Base-by-base conservation (phyloP, 2,888 invertebrate genomes). In the Onchidella celtica region DNA sequence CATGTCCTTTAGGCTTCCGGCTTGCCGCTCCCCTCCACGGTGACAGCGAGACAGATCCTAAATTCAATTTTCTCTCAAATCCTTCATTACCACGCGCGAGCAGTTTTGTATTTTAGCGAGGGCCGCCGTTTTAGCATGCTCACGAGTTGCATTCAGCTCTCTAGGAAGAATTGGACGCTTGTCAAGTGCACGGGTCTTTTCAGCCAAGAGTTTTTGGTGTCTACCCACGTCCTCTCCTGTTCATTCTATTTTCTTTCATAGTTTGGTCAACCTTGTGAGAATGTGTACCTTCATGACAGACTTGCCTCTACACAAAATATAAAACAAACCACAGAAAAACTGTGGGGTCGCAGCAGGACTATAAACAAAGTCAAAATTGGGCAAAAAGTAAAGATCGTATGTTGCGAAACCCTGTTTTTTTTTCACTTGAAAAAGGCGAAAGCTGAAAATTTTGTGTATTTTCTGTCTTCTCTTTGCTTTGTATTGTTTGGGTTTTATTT, bases 21-120 rank as follows among this genome's bases (percentile, higher is more conserved):
- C 4, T 61, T 21, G 63, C 75, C 36, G 34, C 65, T 32, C 63
- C 27, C 57, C 63, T 1, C 24, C 65, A 29, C 14, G 14, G 72
- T 73, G 36, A 73, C 59, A 59, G 59, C 59, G 59, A 75, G 75
- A 75, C 75, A 75, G 63, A 47, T 63, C 75, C 61, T 75, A 65
- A 75, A 75, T 65, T 65, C 65, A 65, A 65, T 75, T 75, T 75
- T 65, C 75, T 40, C 65, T 27, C 73, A 75, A 75, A 75, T 63
- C 75, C 75, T 75, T 75, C 75, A 75, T 75, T 65, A 75, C 75
- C 9, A 1, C 29, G 65, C 29, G 63, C 29, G 21, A 32, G 27
- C 73, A 36, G 27, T 61, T 61, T 61, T 24, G 57, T 61, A 36
- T 38, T 55, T 24, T n/a, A 24, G n/a, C 59, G 2, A 32, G 3